Conservation (phyloP, 2,888 invertebrate species). For the Agriotes lineatus region DNA sequence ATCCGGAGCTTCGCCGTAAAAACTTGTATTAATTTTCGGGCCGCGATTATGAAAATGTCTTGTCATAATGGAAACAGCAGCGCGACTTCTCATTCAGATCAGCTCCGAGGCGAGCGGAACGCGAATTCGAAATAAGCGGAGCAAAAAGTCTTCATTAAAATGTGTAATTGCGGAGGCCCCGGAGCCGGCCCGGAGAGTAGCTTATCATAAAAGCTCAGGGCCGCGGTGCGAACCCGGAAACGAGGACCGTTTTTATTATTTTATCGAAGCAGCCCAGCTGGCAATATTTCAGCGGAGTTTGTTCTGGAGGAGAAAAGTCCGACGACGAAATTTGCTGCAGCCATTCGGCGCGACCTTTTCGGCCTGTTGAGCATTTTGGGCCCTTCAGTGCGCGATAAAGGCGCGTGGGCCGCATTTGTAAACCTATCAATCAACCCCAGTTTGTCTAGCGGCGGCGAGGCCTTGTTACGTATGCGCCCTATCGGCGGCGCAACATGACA, state of each 20-base stretch:
- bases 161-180: constrained; percentile 4
- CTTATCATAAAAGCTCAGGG: constrained; percentile 1
- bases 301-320: too few relatives aligned
- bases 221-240: neutral
- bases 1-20: neutral
- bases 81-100: neutral
- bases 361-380: neutral
- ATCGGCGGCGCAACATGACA: neutral
- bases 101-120: neutral
- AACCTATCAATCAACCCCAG: neutral
- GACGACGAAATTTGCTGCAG: too few relatives aligned
- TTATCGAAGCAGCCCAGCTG: neutral
- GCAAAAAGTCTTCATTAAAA: neutral
- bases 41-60: constrained; percentile 3
- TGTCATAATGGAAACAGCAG: neutral
- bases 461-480: neutral
- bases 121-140: neutral
- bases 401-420: neutral
- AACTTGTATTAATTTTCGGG: neutral
- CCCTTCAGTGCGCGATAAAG: neutral
- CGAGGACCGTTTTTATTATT: neutral
- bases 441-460: neutral
- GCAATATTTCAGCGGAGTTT: neutral
- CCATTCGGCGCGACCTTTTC: neutral
- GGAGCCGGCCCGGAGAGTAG: neutral